Percentiles rank a stretch among this genome's conserved stretches.
Conservation (phyloP, 1,140 invertebrate species). For the Pomphorhynchus laevis region DNA sequence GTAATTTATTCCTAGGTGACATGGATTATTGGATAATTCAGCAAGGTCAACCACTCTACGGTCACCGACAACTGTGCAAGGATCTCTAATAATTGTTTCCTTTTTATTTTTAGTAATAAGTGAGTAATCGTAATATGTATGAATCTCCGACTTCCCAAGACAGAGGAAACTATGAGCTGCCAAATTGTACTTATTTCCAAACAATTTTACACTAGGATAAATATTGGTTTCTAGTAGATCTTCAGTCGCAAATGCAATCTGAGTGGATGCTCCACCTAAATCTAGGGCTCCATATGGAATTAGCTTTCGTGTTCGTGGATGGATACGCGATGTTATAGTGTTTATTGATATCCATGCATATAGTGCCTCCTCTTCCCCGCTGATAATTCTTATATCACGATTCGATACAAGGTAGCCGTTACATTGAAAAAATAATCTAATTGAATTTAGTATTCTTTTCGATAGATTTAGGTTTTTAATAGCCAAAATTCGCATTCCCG, state of each 20-base stretch:
- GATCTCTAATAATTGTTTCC: no score
- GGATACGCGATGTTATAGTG: slow-evolving; percentile 12
- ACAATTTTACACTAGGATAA: slow-evolving; percentile 12
- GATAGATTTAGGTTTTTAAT: not conserved
- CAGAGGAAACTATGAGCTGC: not conserved
- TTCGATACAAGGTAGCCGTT: not conserved
- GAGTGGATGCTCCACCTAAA: slow-evolving; percentile 25
- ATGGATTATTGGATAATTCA: no score
- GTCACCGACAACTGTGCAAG: no score
- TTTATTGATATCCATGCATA: slow-evolving; percentile 24
- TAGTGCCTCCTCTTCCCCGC: slow-evolving; percentile 22
- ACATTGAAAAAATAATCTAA: not conserved
- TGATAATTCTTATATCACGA: slow-evolving; percentile 16
- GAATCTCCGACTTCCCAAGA: not conserved
- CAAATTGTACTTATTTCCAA: not conserved
- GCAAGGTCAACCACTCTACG: no score
- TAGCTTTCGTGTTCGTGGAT: not conserved
- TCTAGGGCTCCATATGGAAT: slow-evolving; percentile 20
- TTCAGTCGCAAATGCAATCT: slow-evolving; percentile 21
- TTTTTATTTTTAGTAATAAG: no score
- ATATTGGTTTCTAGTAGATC: slow-evolving; percentile 15
- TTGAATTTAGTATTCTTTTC: not conserved
- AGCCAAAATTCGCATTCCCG: slow-evolving; percentile 8
- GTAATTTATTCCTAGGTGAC: no score
- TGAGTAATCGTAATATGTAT: no score